Conservation (phyloP, 23 tunicate species). For the Aplidium turbinatum region DNA sequence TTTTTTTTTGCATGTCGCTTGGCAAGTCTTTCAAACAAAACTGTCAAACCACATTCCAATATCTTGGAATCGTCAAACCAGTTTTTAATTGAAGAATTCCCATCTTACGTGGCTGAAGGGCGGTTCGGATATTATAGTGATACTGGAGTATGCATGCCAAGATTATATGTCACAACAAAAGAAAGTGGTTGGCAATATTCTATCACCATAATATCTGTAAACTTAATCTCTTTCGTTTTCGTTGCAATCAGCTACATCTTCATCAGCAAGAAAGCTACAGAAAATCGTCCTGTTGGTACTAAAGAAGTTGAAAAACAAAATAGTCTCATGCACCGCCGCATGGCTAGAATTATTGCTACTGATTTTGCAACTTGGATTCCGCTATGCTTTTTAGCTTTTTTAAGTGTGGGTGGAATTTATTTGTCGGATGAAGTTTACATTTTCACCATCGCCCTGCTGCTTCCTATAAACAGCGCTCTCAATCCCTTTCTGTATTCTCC, state of each 20-base stretch:
- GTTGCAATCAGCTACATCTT: constrained; percentile 11
- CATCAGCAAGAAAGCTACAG: not conserved
- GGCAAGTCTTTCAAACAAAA: not conserved
- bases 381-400: constrained; percentile 24
- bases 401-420: not conserved
- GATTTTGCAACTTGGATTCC: constrained; percentile 45
- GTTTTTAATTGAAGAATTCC: constrained; percentile 2
- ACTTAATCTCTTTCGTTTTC: constrained; percentile 16
- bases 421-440: constrained; percentile 5
- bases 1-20: constrained; percentile 2
- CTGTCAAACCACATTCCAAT: not conserved
- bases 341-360: constrained; percentile 16
- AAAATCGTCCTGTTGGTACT: not conserved
- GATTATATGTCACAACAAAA: constrained; percentile 21
- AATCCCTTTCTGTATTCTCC: constrained; percentile 24
- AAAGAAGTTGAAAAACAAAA: constrained; percentile 4
- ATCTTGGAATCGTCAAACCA: not conserved
- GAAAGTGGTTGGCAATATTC: constrained; percentile 43
- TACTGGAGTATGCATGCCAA: constrained; percentile 50
- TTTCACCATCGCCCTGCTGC: constrained; percentile 16
- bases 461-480: constrained; percentile 33
- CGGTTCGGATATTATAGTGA: constrained; percentile 50
- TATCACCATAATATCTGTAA: constrained; percentile 15
- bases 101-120: not conserved
- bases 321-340: constrained; percentile 21